These are phyloP conservation scores for Todiramphus saurophagus DNA, from an alignment of 2,113 vertebrate genomes.

Conservation along the genomic window DNA sequence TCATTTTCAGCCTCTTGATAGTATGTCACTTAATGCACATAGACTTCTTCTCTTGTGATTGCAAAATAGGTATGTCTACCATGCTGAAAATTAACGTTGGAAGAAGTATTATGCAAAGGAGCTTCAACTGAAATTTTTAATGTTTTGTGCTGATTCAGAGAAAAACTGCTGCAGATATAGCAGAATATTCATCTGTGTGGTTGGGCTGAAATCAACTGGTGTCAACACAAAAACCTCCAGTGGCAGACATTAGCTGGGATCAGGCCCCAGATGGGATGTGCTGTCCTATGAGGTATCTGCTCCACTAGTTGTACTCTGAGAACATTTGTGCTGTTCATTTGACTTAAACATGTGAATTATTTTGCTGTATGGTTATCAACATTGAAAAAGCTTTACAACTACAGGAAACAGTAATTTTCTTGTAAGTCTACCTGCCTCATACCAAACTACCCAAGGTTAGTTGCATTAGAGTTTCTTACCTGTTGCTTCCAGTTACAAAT, in stretches of 20 bases:
- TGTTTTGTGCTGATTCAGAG: neutral
- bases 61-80: neutral
- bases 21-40: neutral
- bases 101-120: neutral
- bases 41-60: neutral
- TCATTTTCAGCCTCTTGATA: neutral
- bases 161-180: neutral
- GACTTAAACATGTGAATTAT: neutral
- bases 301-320: neutral
- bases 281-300: neutral
- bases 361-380: neutral
- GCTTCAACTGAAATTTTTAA: neutral
- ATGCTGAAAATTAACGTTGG: neutral
- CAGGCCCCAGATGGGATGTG: neutral
- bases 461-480: neutral
- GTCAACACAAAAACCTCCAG: neutral
- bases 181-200: rapidly evolving
- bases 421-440: neutral
- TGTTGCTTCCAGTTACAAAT: neutral
- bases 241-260: neutral
- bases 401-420: neutral
- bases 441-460: neutral
- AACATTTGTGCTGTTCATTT: neutral
- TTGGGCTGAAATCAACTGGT: neutral
- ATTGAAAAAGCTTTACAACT: neutral